A percentile compares a stretch with the other conserved stretches of the same genome.
These are phyloP conservation scores for Pseudois nayaur DNA, from an alignment of 2,113 vertebrate genomes.

Conservation along the genomic window DNA sequence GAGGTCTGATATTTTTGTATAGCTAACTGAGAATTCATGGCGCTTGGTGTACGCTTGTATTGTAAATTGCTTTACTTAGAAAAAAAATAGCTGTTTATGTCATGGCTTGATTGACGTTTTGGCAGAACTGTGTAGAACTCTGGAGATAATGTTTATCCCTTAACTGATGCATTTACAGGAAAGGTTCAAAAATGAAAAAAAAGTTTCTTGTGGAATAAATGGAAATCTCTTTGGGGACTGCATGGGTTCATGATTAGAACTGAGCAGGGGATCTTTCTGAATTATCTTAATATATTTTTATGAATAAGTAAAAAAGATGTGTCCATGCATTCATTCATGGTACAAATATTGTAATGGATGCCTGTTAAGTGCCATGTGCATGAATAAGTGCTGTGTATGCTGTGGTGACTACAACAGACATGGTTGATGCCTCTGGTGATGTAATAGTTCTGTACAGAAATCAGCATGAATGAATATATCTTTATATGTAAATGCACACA, in stretches of 20 bases:
- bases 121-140: constrained; percentile 37
- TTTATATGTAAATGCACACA: not conserved
- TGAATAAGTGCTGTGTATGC: not conserved
- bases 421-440: not conserved
- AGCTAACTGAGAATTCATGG: constrained; percentile 41
- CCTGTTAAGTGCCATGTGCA: not conserved
- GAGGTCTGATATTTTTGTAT: constrained; percentile 38
- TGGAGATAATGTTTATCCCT: constrained; percentile 50
- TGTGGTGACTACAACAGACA: not conserved
- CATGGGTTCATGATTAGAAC: not conserved
- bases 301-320: not conserved
- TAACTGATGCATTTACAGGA: constrained; percentile 23
- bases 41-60: constrained; percentile 12
- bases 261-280: not conserved
- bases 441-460: not conserved
- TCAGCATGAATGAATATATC: not conserved
- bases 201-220: constrained; percentile 20
- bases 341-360: not conserved
- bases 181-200: constrained; percentile 28
- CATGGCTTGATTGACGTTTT: constrained; percentile 56
- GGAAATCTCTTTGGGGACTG: constrained; percentile 12
- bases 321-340: not conserved
- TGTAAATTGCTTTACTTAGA: constrained; percentile 50
- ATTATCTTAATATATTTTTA: not conserved
- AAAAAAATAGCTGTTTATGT: constrained; percentile 42